phyloP scores from a whole-genome alignment of 2,888 invertebrate genomes.

The Morpho achilles region DNA sequence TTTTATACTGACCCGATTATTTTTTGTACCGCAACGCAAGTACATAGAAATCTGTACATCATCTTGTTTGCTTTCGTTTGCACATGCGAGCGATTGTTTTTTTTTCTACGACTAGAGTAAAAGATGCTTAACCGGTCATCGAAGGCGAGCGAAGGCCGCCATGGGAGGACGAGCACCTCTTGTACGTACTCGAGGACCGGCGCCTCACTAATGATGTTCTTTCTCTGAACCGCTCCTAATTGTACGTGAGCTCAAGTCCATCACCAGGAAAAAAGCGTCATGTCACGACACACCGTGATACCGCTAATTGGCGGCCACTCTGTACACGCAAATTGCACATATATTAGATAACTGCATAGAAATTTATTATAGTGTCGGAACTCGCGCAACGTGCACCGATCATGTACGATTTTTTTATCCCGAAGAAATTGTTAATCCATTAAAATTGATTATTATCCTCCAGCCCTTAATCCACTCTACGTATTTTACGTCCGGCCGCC shows the following conservation, averaged over 20 bases:
- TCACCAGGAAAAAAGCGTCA: conserved; percentile 60
- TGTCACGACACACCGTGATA: conserved; percentile 46
- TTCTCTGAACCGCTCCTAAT: conserved; percentile 68
- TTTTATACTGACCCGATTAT: conserved; percentile 31
- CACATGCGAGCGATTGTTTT: conserved; percentile 60
- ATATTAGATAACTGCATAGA: not conserved
- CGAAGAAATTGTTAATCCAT: too few species aligned
- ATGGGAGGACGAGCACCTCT: conserved; percentile 47
- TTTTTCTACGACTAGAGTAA: conserved; percentile 74
- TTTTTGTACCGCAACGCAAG: conserved; percentile 53
- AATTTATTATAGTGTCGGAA: not conserved
- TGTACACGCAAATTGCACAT: conserved; percentile 1
- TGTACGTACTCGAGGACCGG: conserved; percentile 29
- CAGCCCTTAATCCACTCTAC: too few species aligned
- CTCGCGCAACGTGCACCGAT: not conserved
- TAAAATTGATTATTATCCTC: too few species aligned
- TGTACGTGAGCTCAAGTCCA: conserved; percentile 59
- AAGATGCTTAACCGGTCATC: conserved; percentile 74
- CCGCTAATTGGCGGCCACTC: conserved; percentile 35
- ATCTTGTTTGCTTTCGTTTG: conserved; percentile 68
- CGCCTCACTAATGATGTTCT: conserved; percentile 66
- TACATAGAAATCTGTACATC: conserved; percentile 62
- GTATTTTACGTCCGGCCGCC: too few species aligned
- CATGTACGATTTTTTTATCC: too few species aligned
- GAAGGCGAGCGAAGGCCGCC: conserved; percentile 69